Conservation (phyloP, 2,113 vertebrate species). For the Sapajus apella region DNA sequence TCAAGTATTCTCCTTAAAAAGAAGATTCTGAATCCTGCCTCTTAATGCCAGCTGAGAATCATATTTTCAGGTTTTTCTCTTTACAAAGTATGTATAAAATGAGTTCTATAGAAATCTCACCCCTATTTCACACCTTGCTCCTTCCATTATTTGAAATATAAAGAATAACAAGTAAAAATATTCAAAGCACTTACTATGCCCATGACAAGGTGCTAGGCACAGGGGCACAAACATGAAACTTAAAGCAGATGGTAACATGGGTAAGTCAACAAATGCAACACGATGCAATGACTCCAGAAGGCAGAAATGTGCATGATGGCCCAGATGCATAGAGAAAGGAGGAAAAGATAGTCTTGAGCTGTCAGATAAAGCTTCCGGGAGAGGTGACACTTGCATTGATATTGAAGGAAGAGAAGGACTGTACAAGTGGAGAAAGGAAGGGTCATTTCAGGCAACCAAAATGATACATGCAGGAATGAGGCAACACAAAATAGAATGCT, state of each 20-base stretch:
- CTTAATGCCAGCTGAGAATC: not conserved
- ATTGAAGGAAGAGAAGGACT: not conserved
- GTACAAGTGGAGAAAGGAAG: not conserved
- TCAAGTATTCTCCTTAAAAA: not conserved
- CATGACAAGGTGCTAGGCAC: not conserved
- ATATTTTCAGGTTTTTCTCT: constrained; percentile 21
- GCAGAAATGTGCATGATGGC: not conserved
- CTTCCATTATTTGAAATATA: not conserved
- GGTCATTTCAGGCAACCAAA: not conserved
- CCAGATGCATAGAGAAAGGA: not conserved
- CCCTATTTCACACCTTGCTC: not conserved
- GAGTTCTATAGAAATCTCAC: not conserved
- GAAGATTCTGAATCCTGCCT: not conserved
- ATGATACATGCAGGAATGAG: not conserved
- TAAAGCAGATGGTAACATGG: not conserved
- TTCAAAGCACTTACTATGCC: not conserved
- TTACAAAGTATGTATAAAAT: not conserved
- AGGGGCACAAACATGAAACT: not conserved
- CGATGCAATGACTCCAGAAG: too few species aligned
- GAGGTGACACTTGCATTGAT: not conserved
- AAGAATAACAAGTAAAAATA: constrained; percentile 7
- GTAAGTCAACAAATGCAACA: not conserved
- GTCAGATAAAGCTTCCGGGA: not conserved
- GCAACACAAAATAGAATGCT: not conserved
- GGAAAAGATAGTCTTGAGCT: not conserved